Conservation (phyloP, 2,113 vertebrate species). For the Elaphurus davidianus region DNA sequence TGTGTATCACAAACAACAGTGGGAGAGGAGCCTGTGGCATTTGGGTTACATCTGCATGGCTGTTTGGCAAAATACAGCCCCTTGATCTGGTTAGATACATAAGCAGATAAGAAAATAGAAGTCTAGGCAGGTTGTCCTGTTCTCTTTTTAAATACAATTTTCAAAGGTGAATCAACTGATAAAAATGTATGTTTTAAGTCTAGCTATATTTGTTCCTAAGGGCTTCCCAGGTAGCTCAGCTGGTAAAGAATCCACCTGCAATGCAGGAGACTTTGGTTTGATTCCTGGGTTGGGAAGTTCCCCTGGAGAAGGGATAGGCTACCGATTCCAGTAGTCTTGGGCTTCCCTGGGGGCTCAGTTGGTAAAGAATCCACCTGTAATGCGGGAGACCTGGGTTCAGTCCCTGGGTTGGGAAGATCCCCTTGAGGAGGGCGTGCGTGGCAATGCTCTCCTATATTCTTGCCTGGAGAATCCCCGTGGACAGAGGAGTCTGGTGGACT, state of each 20-base stretch:
- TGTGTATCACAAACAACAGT: neutral
- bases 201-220: neutral
- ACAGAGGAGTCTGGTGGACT: neutral
- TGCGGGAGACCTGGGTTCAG: neutral
- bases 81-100: neutral
- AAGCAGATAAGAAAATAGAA: neutral
- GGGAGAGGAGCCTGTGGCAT: neutral
- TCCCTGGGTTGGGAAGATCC: neutral
- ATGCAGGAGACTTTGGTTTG: neutral
- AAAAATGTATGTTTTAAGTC: neutral
- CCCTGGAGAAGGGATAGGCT: neutral
- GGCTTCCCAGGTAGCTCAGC: neutral
- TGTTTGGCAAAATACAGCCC: neutral
- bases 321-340: neutral
- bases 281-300: neutral
- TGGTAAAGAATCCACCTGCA: neutral
- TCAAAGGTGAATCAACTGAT: neutral
- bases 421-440: neutral
- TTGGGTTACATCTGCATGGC: neutral
- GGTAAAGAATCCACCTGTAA: neutral
- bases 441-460: neutral
- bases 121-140: neutral
- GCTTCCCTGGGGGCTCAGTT: neutral
- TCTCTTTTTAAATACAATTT: neutral
- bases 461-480: neutral